Conservation (phyloP, 2,113 vertebrate species). For the Bos javanicus region DNA sequence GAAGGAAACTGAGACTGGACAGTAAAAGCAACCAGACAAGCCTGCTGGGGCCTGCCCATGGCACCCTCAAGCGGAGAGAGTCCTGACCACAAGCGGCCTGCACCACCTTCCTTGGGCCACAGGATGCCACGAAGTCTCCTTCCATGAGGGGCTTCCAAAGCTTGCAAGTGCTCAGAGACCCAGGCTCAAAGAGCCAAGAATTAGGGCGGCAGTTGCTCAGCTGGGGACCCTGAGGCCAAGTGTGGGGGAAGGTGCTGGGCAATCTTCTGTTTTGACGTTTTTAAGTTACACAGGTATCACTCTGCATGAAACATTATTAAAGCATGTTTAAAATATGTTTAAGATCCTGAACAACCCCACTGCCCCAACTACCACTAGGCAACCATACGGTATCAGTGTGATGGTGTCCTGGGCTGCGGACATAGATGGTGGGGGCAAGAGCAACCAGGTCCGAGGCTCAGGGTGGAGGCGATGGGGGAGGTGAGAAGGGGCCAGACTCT, state of each 20-base stretch:
- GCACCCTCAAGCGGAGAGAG: background rate
- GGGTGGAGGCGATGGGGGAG: too few species aligned
- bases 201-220: background rate
- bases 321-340: background rate
- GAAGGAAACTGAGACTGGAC: constrained; percentile 60
- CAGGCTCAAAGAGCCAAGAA: background rate
- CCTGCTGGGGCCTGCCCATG: background rate
- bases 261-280: background rate
- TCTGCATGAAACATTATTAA: background rate
- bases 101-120: background rate
- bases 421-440: background rate
- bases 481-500: background rate
- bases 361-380: background rate
- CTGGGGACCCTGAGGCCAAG: background rate
- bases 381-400: too few species aligned
- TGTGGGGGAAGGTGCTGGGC: background rate
- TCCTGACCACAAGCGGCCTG: background rate
- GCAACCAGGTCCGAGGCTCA: background rate
- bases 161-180: background rate
- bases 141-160: background rate
- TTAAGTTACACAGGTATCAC: background rate
- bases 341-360: background rate
- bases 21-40: constrained; percentile 41
- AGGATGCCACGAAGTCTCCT: background rate
- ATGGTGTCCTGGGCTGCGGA: background rate